Evolutionary conservation across 2,797 vertebrate species (phyloP), one percentile per base, ranked within the genome.

Genomic region (Myripristis jacobus): DNA sequence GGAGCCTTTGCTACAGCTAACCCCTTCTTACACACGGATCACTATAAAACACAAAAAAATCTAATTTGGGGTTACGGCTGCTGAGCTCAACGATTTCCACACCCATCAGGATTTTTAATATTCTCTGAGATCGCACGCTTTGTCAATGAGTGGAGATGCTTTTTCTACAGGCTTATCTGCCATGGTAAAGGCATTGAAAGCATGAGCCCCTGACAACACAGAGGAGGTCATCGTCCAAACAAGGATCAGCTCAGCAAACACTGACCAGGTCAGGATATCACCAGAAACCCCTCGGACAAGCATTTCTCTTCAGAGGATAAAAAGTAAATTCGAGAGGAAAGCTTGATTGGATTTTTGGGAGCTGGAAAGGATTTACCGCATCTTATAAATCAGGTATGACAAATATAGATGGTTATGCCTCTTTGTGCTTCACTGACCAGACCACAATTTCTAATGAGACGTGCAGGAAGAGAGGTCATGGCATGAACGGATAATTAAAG

Each of bases 371-470:
- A 95, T 95, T 95, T 93, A 93, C 85, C 91, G 82, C 83, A 87
- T 94, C 92, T 84, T 92, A 94, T 94, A 93, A 94, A 95, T 94
- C 96, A 97, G 97, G 97, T 99, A 98, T 94, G 95, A 94, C 92
- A 94, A 94, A 94, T 93, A 93, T 87, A 77, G 80, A 93, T 91
- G 84, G 86, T 50, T 92, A 91, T 92, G 64, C 88, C 81, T 92
- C 87, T 93, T 91, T 59, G 21, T 84, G 85, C 87, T 92, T 92
- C 78, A 83, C 89, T 91, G 86, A 91, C 87, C 87, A 86, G 89
- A 91, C 82, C 84, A 74, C 80, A 89, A 83, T 89, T 92, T 92
- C 77, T 92, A 90, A 62, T 72, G 88, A 90, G 90, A 93, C 41
- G 52, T 77, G 34, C 64, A 91, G 67, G 68, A 91, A 84, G 86